Base-by-base conservation (phyloP, 2,888 invertebrate genomes). In the Acholoe squamosa region DNA sequence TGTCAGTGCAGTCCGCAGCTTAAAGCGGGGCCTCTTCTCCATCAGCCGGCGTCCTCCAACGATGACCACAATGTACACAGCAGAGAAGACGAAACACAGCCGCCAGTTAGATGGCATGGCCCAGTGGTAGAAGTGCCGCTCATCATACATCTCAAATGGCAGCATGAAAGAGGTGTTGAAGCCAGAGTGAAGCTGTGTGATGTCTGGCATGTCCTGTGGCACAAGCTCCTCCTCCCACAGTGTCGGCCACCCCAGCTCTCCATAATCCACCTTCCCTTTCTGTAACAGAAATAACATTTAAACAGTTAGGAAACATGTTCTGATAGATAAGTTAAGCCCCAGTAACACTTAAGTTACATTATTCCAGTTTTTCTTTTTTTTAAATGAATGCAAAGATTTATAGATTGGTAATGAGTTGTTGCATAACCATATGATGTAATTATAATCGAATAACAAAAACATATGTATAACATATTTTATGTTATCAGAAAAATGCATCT, bases 1-100 rank as follows among this genome's bases (percentile, higher is more conserved):
- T 0, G 90, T 43, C 28, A 92, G 76, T 19, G 61, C n/a, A 28
- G 34, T 43, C 51, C 91, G 76, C 67, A 91, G 52, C 54, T 92
- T 89, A 76, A 76, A 89, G 51, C 54, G 89, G 33, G 33, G 31
- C 84, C 90, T 52, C 25, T 89, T 76, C 77, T 54, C 89, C 92
- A 92, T 92, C 51, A 77, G 51, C 14, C 56, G 80, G 3, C 71
- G 51, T 1, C 52, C 56, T 25, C 19, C 25, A 31, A 88, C 88
- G 52, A 80, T 54, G 51, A 25, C 76, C 12, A 88, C 56, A 19
- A 90, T 14, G 71, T 90, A 90, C 51, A 90, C 1, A n/a, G 51
- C n/a, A 3, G 77, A 76, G 54, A 14, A 71, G n/a, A 31, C 43
- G n/a, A 90, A 10, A 34, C 31, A 51, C 76, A 14, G 61, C 67